Percentiles rank a stretch among this genome's conserved stretches.
These are phyloP conservation scores for Sebastes glaucus DNA, from an alignment of 2,797 vertebrate genomes.

Conservation along the genomic window DNA sequence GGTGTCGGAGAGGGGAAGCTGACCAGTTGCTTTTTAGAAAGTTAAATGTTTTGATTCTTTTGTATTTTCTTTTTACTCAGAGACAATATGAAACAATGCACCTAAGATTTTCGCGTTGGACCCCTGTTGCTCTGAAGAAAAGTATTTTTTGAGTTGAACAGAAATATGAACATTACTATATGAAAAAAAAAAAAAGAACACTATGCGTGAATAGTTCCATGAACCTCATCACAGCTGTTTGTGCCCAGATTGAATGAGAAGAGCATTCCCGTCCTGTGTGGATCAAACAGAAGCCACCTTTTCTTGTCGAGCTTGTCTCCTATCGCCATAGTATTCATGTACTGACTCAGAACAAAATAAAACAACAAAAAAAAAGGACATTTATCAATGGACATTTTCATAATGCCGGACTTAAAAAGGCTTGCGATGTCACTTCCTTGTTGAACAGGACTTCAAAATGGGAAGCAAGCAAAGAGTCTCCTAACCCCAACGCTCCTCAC, in stretches of 20 bases:
- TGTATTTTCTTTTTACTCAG: constrained; percentile 72
- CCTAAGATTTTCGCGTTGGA: constrained; percentile 61
- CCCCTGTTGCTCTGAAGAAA: constrained; percentile 72
- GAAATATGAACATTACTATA: constrained; percentile 72
- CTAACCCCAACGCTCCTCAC: constrained; percentile 37
- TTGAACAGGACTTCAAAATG: constrained; percentile 61
- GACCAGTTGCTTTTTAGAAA: constrained; percentile 38
- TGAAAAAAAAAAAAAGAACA: constrained; percentile 52
- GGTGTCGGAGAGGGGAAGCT: constrained; percentile 43
- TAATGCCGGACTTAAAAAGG: constrained; percentile 55
- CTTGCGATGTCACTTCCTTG: constrained; percentile 60
- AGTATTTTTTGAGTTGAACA: constrained; percentile 77
- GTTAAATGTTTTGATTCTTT: constrained; percentile 54
- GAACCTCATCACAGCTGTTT: constrained; percentile 71
- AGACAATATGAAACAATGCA: constrained; percentile 69
- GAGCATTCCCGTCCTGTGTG: constrained; percentile 57
- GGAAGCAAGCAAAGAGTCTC: constrained; percentile 55
- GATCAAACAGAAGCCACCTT: constrained; percentile 63
- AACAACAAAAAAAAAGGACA: constrained; percentile 39
- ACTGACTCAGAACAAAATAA: constrained; percentile 57
- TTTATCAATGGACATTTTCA: constrained; percentile 64
- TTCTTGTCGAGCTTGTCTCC: constrained; percentile 69
- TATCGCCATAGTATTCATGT: constrained; percentile 72
- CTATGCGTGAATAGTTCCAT: constrained; percentile 71
- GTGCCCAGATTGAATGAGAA: constrained; percentile 69